These are phyloP conservation scores for Lasioglossum morio DNA, from an alignment of 2,888 invertebrate species.

Conservation along the genomic window DNA sequence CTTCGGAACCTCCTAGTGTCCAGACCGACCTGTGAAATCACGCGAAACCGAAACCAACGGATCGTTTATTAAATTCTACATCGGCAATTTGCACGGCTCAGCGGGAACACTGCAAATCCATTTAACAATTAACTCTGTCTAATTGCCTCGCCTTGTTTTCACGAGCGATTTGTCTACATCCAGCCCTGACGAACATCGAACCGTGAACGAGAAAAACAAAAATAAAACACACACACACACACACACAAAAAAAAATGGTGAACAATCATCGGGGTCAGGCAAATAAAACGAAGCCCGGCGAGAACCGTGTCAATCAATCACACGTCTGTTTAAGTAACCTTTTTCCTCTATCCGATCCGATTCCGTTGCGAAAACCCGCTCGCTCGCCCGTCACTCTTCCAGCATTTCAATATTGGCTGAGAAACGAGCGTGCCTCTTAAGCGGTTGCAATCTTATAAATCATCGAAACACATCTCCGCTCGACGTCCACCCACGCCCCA, in stretches of 20 bases:
- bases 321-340: neutral
- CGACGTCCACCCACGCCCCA: neutral
- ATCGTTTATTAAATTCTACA: slow-evolving; percentile 26
- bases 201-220: neutral
- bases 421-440: neutral
- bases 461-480: slow-evolving; percentile 12
- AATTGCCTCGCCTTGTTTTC: slow-evolving; percentile 2
- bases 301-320: slow-evolving; percentile 24
- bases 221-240: too few species aligned
- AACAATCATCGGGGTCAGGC: neutral
- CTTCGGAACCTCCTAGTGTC: neutral
- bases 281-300: neutral
- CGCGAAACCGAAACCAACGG: slow-evolving; percentile 1
- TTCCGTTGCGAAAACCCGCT: neutral
- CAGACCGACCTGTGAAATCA: neutral
- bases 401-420: neutral
- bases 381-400: neutral
- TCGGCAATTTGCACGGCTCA: neutral
- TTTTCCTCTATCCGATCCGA: neutral
- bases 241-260: neutral
- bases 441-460: slow-evolving; percentile 35
- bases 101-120: slow-evolving; percentile 15
- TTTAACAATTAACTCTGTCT: slow-evolving; percentile 26
- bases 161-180: neutral
- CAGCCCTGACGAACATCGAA: neutral